Evolutionary conservation across 2,113 vertebrate genomes (phyloP).

Genomic region (Sapayoa aenigma): DNA sequence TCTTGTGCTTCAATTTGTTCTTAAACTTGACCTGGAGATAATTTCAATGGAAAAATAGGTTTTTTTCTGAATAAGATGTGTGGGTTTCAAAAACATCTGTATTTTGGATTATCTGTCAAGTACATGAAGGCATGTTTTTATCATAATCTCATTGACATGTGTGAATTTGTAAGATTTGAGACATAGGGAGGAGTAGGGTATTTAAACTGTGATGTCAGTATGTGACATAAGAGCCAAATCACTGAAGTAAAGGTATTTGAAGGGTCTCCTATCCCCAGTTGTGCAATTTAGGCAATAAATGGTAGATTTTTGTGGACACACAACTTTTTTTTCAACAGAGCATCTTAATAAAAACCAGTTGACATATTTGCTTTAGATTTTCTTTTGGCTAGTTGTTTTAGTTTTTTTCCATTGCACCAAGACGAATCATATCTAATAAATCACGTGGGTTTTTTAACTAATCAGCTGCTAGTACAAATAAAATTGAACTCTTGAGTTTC

Average conservation of each 20-base stretch:
- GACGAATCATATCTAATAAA: not conserved
- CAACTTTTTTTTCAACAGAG: not conserved
- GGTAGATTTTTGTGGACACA: not conserved
- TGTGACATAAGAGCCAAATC: not conserved
- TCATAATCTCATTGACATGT: not conserved
- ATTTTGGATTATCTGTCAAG: not conserved
- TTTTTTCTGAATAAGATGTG: not conserved
- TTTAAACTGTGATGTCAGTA: not conserved
- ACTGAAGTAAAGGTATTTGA: not conserved
- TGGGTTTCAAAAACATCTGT: rapidly evolving
- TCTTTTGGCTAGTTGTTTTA: not conserved
- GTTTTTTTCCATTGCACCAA: not conserved
- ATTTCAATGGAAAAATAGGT: not conserved
- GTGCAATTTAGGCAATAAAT: not conserved
- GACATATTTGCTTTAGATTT: not conserved
- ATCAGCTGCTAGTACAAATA: not conserved
- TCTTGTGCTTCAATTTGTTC: not conserved
- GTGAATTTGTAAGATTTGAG: not conserved
- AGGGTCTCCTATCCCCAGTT: not conserved
- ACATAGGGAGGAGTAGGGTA: not conserved
- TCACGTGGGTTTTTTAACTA: not conserved
- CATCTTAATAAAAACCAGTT: not conserved
- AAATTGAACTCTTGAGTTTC: not conserved
- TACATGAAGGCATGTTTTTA: not conserved
- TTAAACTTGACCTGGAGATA: not conserved